Conservation (phyloP, 2,113 vertebrate species). For the Anarhynchus alexandrinus region DNA sequence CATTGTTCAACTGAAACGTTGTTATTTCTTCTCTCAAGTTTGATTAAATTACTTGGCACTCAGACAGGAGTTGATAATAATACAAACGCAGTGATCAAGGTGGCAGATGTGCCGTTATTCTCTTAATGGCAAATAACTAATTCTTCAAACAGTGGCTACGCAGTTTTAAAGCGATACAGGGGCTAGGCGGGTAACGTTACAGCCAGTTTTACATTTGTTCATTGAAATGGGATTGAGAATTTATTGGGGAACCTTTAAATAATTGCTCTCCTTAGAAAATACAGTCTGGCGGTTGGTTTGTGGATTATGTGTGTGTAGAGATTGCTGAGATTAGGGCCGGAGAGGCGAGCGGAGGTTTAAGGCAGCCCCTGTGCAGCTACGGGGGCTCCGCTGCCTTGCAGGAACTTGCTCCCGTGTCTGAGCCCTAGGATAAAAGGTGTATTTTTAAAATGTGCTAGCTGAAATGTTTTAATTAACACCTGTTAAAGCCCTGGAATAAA, state of each 20-base stretch:
- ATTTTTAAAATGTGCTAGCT: background rate
- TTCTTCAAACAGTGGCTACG: background rate
- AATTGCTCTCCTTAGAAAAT: background rate
- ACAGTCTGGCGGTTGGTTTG: background rate
- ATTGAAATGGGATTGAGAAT: conserved; percentile 11
- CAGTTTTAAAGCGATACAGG: background rate
- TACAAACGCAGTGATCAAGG: conserved; percentile 33
- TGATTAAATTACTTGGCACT: conserved; percentile 54
- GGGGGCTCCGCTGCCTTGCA: conserved; percentile 15
- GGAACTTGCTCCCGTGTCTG: background rate
- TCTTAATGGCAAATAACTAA: conserved; percentile 5
- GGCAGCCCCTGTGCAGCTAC: background rate
- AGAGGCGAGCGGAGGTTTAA: background rate
- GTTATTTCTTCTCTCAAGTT: conserved; percentile 58
- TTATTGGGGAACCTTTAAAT: background rate
- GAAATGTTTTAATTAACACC: conserved; percentile 38
- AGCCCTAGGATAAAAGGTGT: conserved; percentile 34
- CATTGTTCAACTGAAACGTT: conserved; percentile 45
- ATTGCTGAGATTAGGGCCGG: background rate
- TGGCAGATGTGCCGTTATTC: conserved; percentile 57
- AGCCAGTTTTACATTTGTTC: background rate
- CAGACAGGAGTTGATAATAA: conserved; percentile 41
- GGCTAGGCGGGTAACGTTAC: background rate
- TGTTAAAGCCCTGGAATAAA: background rate
- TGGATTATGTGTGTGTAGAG: background rate